Evolutionary conservation across 2,888 invertebrate species (phyloP).

Genomic region (Microlaimidae sp.): DNA sequence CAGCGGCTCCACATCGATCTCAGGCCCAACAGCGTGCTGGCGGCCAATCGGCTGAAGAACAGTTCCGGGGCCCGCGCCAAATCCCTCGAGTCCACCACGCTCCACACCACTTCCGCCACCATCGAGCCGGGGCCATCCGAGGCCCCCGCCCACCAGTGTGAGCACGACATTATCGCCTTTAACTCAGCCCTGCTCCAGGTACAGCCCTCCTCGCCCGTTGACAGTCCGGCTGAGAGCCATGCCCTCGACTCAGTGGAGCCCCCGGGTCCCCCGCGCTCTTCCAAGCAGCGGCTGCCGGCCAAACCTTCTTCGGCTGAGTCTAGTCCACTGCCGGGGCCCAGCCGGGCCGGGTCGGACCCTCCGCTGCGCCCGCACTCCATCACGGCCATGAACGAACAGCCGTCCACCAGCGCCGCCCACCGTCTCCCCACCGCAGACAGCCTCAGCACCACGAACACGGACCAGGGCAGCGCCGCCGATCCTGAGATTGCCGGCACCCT

Average conservation of each 20-base stretch:
- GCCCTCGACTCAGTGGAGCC: no score
- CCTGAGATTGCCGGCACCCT: not conserved
- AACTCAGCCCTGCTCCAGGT: constrained; percentile 12
- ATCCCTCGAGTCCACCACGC: not conserved
- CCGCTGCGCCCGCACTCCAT: not conserved
- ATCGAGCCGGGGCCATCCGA: not conserved
- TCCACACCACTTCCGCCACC: not conserved
- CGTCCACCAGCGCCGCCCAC: not conserved
- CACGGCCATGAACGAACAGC: not conserved
- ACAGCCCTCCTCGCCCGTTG: not conserved
- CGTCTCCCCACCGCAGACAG: not conserved
- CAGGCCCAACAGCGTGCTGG: not conserved
- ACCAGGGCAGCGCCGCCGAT: not conserved
- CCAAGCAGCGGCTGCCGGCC: not conserved
- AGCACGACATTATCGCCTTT: constrained; percentile 13
- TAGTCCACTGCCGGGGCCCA: not conserved
- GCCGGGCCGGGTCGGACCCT: not conserved
- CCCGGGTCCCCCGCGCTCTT: not conserved
- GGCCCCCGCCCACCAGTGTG: not conserved
- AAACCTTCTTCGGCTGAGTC: not conserved
- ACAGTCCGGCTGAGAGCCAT: not conserved
- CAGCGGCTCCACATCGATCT: not conserved
- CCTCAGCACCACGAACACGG: not conserved
- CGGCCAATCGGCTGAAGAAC: no score
- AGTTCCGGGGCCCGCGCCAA: not conserved